These are phyloP conservation scores for Phania funesta DNA, from an alignment of 2,888 invertebrate genomes.

Conservation along the genomic window DNA sequence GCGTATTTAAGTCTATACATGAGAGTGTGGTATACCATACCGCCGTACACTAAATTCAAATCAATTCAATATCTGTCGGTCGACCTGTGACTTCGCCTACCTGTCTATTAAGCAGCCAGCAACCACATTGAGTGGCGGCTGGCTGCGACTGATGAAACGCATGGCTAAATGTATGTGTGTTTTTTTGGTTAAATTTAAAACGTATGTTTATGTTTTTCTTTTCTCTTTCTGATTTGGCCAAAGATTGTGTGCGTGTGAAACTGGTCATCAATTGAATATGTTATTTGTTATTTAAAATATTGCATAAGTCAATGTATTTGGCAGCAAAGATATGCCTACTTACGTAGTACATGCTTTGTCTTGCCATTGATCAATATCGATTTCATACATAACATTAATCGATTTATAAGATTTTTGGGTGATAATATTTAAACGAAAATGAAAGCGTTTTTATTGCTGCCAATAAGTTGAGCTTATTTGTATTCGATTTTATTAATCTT, in stretches of 20 bases:
- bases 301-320: slow-evolving; percentile 44
- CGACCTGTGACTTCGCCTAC: not conserved
- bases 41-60: slow-evolving; percentile 16
- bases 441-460: not conserved
- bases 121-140: not conserved
- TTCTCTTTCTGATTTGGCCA: slow-evolving; percentile 28
- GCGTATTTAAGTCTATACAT: slow-evolving; percentile 29
- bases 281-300: slow-evolving; percentile 34
- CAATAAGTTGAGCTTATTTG: not conserved
- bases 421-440: slow-evolving; percentile 34
- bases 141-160: slow-evolving; percentile 44
- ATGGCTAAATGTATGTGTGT: slow-evolving; percentile 12
- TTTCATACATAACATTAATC: slow-evolving; percentile 5
- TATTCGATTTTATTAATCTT: not conserved
- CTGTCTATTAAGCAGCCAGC: not conserved
- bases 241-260: slow-evolving; percentile 41
- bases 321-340: slow-evolving; percentile 42
- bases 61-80: slow-evolving; percentile 35
- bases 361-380: not conserved
- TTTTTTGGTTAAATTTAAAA: not conserved
- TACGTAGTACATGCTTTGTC: not conserved
- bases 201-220: not conserved
- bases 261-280: slow-evolving; percentile 19
- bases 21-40: not conserved
- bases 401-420: not conserved